phyloP scores from a whole-genome alignment of 2,113 vertebrate genomes.

The Leptobrachium leishanense region DNA sequence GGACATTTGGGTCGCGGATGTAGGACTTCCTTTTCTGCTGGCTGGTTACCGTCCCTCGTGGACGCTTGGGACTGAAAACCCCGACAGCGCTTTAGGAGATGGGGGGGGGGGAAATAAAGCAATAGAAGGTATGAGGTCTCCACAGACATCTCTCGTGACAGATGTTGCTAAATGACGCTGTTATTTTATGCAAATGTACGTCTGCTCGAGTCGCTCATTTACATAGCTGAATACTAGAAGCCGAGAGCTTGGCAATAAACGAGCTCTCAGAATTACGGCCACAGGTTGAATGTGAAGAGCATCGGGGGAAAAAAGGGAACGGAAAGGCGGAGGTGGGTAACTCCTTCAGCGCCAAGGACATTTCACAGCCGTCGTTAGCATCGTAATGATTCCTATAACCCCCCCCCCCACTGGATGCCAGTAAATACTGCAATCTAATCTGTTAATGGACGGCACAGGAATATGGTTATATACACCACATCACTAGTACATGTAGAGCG shows the following conservation, averaged over 20 bases:
- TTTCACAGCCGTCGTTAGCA: no score
- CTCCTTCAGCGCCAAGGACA: conserved; percentile 26
- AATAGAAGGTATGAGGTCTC: conserved; percentile 43
- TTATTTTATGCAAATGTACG: conserved; percentile 49
- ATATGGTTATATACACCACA: conserved; percentile 5
- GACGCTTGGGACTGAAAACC: no score
- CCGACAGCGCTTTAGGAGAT: no score
- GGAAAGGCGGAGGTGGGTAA: conserved; percentile 1
- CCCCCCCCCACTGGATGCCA: not conserved
- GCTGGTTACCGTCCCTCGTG: no score
- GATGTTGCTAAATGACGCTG: conserved; percentile 43
- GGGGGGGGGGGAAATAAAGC: conserved; percentile 7
- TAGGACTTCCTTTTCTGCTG: no score
- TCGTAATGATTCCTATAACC: conserved; percentile 26
- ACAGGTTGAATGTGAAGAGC: conserved; percentile 32
- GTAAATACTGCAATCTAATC: conserved; percentile 25
- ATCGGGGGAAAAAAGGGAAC: not conserved
- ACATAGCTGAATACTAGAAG: conserved; percentile 45
- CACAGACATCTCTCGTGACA: conserved; percentile 46
- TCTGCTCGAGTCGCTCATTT: conserved; percentile 45
- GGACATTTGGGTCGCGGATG: no score
- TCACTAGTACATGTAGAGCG: not conserved
- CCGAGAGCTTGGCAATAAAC: conserved; percentile 39
- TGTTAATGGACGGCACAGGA: conserved; percentile 24
- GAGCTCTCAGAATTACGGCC: conserved; percentile 29